phyloP scores from a whole-genome alignment of 2,113 vertebrate genomes.

The Cricetomys ansorgei region DNA sequence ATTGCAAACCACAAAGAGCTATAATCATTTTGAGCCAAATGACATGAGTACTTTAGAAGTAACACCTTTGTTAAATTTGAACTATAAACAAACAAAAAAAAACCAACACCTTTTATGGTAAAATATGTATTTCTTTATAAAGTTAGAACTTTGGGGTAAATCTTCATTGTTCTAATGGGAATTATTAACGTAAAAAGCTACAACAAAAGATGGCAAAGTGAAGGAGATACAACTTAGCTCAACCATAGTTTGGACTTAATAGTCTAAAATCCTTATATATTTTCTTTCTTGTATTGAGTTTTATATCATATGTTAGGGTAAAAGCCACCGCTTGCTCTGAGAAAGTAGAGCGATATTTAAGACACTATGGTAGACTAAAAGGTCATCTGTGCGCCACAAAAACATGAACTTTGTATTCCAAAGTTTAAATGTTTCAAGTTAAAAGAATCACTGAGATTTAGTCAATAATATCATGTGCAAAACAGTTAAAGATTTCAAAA shows the following conservation, averaged over 20 bases:
- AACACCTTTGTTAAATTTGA: background rate
- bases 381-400: background rate
- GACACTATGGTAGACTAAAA: background rate
- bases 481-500: constrained; percentile 10
- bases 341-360: background rate
- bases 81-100: background rate
- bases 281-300: background rate
- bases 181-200: background rate
- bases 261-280: background rate
- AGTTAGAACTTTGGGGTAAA: background rate
- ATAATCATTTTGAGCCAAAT: constrained; percentile 12
- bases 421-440: constrained; percentile 11
- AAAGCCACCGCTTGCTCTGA: background rate
- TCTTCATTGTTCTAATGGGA: background rate
- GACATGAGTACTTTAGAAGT: background rate
- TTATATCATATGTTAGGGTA: background rate
- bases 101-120: background rate
- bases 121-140: constrained; percentile 15
- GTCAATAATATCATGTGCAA: background rate
- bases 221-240: background rate
- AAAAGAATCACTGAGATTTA: constrained; percentile 7
- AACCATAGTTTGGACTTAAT: background rate
- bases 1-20: background rate
- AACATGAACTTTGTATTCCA: background rate
- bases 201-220: background rate